These are phyloP conservation scores for Anagrus nilaparvatae DNA, from an alignment of 1,140 invertebrate genomes.

Conservation along the genomic window DNA sequence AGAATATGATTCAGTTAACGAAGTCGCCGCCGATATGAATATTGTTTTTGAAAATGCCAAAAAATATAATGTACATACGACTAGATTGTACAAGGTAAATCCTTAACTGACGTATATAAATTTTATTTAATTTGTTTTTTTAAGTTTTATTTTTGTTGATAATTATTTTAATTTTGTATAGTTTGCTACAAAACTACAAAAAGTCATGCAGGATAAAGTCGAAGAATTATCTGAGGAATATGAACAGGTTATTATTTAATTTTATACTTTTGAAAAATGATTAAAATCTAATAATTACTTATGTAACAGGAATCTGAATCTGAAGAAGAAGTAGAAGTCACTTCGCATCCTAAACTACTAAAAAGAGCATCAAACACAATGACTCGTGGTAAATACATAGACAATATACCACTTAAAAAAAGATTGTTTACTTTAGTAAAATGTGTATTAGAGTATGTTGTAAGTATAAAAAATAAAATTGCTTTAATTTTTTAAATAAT, in stretches of 20 bases:
- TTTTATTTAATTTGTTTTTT: conserved; percentile 7
- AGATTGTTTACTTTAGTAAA: conserved; percentile 64
- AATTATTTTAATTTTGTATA: conserved; percentile 33
- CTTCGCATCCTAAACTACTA: conserved; percentile 37
- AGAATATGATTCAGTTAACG: conserved; percentile 75
- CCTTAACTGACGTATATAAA: conserved; percentile 6
- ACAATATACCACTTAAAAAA: conserved; percentile 60
- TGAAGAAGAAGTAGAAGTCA: conserved; percentile 43
- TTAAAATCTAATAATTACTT: no score
- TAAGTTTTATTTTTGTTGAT: conserved; percentile 26
- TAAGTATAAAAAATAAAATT: conserved; percentile 39
- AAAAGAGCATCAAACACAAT: conserved; percentile 43
- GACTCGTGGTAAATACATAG: conserved; percentile 47
- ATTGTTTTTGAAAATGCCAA: conserved; percentile 99
- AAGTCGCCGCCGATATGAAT: conserved; percentile 90
- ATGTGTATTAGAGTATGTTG: conserved; percentile 65
- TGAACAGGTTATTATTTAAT: conserved; percentile 65
- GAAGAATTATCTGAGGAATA: conserved; percentile 73
- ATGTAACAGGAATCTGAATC: conserved; percentile 43
- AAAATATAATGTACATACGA: conserved; percentile 83
- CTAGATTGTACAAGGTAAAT: conserved; percentile 71
- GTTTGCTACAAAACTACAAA: conserved; percentile 71
- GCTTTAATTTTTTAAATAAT: conserved; percentile 2
- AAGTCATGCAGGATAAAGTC: conserved; percentile 74
- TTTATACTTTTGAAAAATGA: no score